Base-by-base conservation (phyloP, 1,140 invertebrate species). In the Pseudobourletiella spinata region DNA sequence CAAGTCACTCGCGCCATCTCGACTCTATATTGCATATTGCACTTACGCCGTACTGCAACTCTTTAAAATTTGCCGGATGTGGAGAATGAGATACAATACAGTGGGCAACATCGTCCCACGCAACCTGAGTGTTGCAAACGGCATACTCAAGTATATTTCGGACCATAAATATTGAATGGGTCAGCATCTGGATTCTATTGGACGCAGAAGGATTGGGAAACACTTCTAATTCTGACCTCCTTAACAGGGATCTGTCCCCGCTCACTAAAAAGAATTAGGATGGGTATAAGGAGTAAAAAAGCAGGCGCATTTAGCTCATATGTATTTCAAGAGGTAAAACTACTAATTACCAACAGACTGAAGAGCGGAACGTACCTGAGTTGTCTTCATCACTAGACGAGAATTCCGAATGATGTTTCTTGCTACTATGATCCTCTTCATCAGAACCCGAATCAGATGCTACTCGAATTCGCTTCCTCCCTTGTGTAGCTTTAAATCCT, bases 381-480 rank as follows among this genome's bases (percentile, higher is more conserved):
- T 32, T 66, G 0, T 66, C 68, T 24, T 70, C 68, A n/a, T 66
- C 57, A 58, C 66, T 64, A 26, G 61, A 46, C 32, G 32, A 61
- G 30, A 50, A 44, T 29, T 67, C 63, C 14, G 66, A 50, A 16
- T 55, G 22, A n/a, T n/a, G n/a, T n/a, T 44, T 29, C 43, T 54
- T 63, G 20, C 26, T 22, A 39, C 20, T 43, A 59, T 26, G 11
- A 42, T 55, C 44, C 1, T 30, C 28, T 16, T 46, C 8, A 22
- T 66, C 57, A 14, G 59, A 46, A n/a, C 61, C 65, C 2, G 57
- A 60, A 14, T 67, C 65, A 1, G 60, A 63, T 20, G 50, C 62
- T 16, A 58, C 54, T 20, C 32, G 35, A 60, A 29, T 54, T n/a
- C 58, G 32, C 28, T 60, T 63, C 25, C 30, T 15, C 14, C 51